These are phyloP conservation scores for Enteromius radiatus DNA, from an alignment of 2,797 vertebrate genomes.

Conservation along the genomic window DNA sequence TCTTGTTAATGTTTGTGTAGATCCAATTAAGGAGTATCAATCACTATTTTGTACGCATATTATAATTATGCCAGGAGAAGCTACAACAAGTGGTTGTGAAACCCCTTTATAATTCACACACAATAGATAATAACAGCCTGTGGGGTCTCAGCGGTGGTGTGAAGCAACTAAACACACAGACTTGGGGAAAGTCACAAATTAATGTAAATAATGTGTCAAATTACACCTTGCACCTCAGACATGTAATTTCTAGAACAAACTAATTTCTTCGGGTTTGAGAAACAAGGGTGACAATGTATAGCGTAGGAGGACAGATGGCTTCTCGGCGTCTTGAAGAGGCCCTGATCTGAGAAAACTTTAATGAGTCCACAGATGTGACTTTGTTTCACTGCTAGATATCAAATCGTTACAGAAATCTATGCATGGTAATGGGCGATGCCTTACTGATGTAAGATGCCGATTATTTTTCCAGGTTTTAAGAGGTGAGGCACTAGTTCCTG, in stretches of 20 bases:
- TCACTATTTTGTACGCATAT: neutral
- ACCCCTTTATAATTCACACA: neutral
- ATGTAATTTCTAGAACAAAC: constrained; percentile 1
- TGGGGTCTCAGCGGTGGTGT: neutral
- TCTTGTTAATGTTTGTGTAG: constrained; percentile 6
- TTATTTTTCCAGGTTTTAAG: constrained; percentile 18
- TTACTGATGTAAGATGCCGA: constrained; percentile 10
- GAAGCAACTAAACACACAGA: neutral
- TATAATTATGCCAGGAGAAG: constrained; percentile 24
- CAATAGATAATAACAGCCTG: constrained; percentile 13
- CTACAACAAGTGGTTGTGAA: neutral
- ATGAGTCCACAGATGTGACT: constrained; percentile 35
- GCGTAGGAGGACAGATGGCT: constrained; percentile 11
- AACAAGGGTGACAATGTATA: constrained; percentile 21
- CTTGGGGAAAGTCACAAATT: constrained; percentile 4
- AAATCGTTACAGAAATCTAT: constrained; percentile 41
- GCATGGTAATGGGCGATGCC: neutral
- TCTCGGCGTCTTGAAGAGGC: neutral
- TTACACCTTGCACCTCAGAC: neutral
- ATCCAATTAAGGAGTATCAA: constrained; percentile 20
- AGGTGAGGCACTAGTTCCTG: constrained; percentile 18
- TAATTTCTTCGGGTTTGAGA: neutral
- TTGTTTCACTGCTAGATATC: constrained; percentile 23
- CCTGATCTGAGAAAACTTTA: constrained; percentile 43
- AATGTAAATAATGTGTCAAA: constrained; percentile 10